Conservation (phyloP, 2,113 vertebrate species). For the Lutjanus erythropterus region DNA sequence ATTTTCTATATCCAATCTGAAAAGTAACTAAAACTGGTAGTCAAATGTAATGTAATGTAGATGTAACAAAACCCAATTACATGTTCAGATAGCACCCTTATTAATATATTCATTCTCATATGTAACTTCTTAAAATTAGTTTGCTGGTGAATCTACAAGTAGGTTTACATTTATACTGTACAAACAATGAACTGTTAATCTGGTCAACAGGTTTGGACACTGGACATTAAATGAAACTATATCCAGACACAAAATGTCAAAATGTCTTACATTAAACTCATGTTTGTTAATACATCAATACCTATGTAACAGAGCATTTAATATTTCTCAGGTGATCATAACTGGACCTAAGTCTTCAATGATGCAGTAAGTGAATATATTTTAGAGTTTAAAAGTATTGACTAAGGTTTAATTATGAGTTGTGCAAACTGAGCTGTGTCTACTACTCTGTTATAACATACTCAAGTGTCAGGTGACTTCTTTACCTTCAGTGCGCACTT, state of each 20-base stretch:
- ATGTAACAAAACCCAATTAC: no score
- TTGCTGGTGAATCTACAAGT: no score
- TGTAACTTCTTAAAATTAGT: no score
- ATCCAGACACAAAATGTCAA: not conserved
- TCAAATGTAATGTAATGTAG: no score
- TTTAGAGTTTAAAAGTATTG: not conserved
- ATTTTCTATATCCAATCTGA: no score
- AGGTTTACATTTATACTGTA: no score
- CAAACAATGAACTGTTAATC: not conserved
- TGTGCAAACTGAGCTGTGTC: not conserved
- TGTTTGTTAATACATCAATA: not conserved
- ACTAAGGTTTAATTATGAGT: not conserved
- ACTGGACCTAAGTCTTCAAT: not conserved
- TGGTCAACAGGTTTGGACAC: not conserved
- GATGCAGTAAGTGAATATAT: not conserved
- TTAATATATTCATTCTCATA: no score
- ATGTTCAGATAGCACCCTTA: no score
- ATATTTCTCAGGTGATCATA: not conserved
- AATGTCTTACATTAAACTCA: not conserved
- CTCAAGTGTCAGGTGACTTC: slow-evolving; percentile 21
- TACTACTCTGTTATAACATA: not conserved
- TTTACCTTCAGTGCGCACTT: slow-evolving; percentile 96
- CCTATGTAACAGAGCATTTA: no score
- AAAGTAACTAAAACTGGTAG: no score
- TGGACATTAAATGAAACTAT: not conserved